Evolutionary conservation across 2,797 vertebrate species (phyloP), one percentile per base, ranked within the genome.

Genomic region (Caiman crocodilus): DNA sequence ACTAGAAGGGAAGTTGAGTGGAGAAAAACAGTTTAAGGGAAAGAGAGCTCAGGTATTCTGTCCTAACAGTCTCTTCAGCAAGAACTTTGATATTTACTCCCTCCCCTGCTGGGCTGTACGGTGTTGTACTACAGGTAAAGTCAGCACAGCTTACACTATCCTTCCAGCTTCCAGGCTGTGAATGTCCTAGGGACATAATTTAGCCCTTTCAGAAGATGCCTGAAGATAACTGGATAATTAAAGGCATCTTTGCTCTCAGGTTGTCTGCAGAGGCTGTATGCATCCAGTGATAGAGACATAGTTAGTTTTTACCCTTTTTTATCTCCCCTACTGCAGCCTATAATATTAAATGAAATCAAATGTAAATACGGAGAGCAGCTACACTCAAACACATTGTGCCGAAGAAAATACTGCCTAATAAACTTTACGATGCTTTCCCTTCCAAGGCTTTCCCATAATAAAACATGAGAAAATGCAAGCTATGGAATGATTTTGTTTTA

Each of bases 401-500:
- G 18, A 56, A n/a, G 59, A 75, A 78, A 73, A 28, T 14, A 74
- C 5, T 61, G 11, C 11, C 17, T 89, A 1, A 2, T 79, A 71
- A 85, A 81, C 30, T 14, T 3, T 10, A 15, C 3, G 11, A 65
- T 85, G 7, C 57, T 91, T 92, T 81, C 17, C 30, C 25, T 82
- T 71, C 56, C 60, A 73, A 15, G 18, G 16, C 21, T 88, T 93
- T 69, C n/a, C 78, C 86, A 83, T 87, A 84, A 59, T 82, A 87
- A 65, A 16, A 23, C 1, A 0, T 23, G 4, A 85, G 57, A 71
- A 55, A 87, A 75, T 79, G 35, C 13, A 59, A 84, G 82, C 35
- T 1, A 0, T 56, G 32, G 32, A 73, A 56, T 23, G 6, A 14
- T 90, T 90, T 81, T 82, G 0, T 0, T 88, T 85, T 75, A 55